Base-by-base conservation (phyloP, 2,888 invertebrate species). In the Tiphia femorata region DNA sequence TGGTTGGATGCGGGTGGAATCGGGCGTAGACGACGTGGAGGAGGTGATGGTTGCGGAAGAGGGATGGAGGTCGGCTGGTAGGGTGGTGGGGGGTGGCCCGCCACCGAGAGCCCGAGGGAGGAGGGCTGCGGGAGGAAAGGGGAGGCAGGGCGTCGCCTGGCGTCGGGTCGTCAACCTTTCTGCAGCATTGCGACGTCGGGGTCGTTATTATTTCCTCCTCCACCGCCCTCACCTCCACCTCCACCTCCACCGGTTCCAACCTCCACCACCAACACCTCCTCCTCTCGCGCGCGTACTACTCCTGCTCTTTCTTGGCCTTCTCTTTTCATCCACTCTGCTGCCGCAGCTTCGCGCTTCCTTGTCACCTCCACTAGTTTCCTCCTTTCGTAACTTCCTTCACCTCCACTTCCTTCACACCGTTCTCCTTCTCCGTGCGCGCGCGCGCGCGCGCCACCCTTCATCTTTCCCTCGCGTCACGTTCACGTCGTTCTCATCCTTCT, bases 131-230 rank as follows among this genome's bases (percentile, higher is more conserved):
- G 56, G 58, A 58, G 52, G 49, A 52, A 67, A 58, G 70, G 67
- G 71, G 71, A 60, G 71, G 70, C 78, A 77, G 79, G 78, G 79
- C 78, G 78, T 78, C 76, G 78, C 73, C 77, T 70, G 70, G 68
- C 77, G 70, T 73, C 80, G 74, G 82, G 82, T 83, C 82, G 79
- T 79, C 81, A 82, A 83, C 82, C 82, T 79, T 78, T 79, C 78
- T 77, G 79, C 79, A 71, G 80, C 80, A 82, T 66, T 82, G 79
- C 81, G 81, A 79, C 82, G 80, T 78, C 73, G 73, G 73, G 67
- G 65, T 74, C 77, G 76, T 77, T 78, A 76, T 78, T 76, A 79
- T 79, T 79, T 77, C 76, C 76, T 73, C 72, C 76, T 65, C 72
- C 72, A 62, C 61, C 63, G 53, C 20, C 49, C 35, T 29, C 37